A percentile compares a stretch with the other conserved stretches of the same genome.
Evolutionary conservation across 2,888 invertebrate genomes (phyloP).

Genomic region (Chrysolina haemoptera): DNA sequence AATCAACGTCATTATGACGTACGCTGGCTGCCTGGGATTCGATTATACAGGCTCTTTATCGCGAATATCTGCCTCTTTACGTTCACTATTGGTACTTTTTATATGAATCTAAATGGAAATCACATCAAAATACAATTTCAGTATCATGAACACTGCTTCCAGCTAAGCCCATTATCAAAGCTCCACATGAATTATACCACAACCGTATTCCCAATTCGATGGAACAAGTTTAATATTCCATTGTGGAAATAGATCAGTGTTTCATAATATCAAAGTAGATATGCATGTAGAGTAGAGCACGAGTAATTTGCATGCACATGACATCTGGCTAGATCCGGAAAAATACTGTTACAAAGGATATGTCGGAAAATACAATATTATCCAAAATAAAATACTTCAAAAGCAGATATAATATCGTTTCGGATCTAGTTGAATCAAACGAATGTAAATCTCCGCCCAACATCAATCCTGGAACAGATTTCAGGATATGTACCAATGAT

Average conservation of each 20-base stretch:
- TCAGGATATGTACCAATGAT: background rate
- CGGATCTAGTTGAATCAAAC: conserved; percentile 40
- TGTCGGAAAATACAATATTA: conserved; percentile 40
- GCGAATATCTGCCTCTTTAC: too few species aligned
- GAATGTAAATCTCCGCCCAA: conserved; percentile 36
- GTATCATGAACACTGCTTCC: too few species aligned
- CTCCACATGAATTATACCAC: background rate
- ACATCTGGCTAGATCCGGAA: conserved; percentile 15
- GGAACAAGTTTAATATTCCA: background rate
- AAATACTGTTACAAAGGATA: conserved; percentile 33
- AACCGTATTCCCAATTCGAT: background rate
- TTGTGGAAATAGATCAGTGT: background rate
- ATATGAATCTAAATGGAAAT: too few species aligned
- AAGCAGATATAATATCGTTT: conserved; percentile 45
- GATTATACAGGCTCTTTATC: too few species aligned
- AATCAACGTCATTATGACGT: too few species aligned
- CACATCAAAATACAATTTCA: too few species aligned
- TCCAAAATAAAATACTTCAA: conserved; percentile 48
- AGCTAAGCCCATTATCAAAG: too few species aligned
- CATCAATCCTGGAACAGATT: conserved; percentile 34
- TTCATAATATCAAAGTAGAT: conserved; percentile 4
- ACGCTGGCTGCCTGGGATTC: too few species aligned
- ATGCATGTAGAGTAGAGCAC: background rate
- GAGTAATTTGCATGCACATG: conserved; percentile 17
- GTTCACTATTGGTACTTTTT: too few species aligned